These are phyloP conservation scores for Percopsis transmontana DNA, from an alignment of 2,113 vertebrate species.

Conservation along the genomic window DNA sequence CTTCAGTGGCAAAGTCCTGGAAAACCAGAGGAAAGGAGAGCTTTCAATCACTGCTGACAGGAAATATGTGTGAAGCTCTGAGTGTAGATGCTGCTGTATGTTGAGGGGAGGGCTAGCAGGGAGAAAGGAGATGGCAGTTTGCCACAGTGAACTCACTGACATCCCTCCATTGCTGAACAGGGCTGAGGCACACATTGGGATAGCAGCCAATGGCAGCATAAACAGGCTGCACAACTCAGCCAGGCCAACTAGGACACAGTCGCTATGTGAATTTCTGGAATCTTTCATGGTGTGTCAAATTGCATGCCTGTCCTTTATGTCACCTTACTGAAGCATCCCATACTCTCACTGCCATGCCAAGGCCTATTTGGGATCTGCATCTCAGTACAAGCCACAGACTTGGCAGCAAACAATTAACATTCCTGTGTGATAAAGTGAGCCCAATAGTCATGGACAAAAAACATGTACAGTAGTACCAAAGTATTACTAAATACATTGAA, in stretches of 20 bases:
- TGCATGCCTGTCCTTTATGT: constrained; percentile 27
- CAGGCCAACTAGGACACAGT: constrained; percentile 66
- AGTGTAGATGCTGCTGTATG: constrained; percentile 57
- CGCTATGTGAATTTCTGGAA: constrained; percentile 62
- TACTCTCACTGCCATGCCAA: constrained; percentile 30
- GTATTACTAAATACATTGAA: background rate
- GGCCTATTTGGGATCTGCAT: constrained; percentile 29
- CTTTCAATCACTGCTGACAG: constrained; percentile 20
- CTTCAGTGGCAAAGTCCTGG: constrained; percentile 4
- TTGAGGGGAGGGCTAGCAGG: constrained; percentile 27
- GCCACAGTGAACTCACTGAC: constrained; percentile 76
- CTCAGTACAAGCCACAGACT: constrained; percentile 7
- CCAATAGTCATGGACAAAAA: no score
- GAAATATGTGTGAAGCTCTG: constrained; percentile 47
- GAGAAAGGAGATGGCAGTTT: constrained; percentile 48
- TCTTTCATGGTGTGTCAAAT: constrained; percentile 63
- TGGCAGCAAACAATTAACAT: constrained; percentile 14
- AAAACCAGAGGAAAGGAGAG: constrained; percentile 1
- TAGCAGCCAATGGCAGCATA: constrained; percentile 56
- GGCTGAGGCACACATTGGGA: constrained; percentile 66
- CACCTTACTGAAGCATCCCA: constrained; percentile 38
- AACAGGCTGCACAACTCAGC: constrained; percentile 42
- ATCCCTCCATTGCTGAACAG: constrained; percentile 38
- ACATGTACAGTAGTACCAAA: no score
- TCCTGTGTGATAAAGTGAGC: background rate